Conservation (phyloP, 2,888 invertebrate species). For the Andrena flavipes region DNA sequence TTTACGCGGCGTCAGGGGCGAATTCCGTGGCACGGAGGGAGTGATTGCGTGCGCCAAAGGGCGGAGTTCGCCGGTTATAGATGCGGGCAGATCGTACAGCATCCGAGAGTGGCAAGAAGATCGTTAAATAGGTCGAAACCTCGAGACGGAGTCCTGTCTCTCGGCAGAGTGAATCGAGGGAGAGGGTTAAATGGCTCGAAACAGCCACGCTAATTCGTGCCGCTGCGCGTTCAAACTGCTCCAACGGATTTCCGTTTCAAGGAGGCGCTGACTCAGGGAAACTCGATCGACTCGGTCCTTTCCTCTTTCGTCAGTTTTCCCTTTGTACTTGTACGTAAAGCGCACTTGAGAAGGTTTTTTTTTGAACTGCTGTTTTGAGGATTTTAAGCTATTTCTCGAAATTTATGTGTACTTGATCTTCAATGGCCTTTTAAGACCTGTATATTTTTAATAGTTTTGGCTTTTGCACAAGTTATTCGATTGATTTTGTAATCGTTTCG, state of each 20-base stretch:
- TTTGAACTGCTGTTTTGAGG: too few relatives aligned
- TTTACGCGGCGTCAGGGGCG: constrained; percentile 1
- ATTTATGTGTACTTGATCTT: neutral
- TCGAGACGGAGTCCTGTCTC: constrained; percentile 7
- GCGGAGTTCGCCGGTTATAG: constrained; percentile 22
- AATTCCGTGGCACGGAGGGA: constrained; percentile 2
- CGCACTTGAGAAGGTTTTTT: too few relatives aligned
- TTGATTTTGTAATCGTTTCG: constrained; percentile 5
- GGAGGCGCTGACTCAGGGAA: neutral
- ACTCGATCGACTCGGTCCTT: neutral
- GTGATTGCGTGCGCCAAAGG: constrained; percentile 20
- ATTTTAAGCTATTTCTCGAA: neutral
- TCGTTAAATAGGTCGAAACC: constrained; percentile 40
- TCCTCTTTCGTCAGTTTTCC: neutral
- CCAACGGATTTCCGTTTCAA: neutral
- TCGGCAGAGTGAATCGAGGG: neutral
- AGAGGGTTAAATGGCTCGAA: constrained; percentile 23
- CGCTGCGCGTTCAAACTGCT: neutral
- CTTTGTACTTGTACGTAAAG: too few relatives aligned
- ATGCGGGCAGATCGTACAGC: neutral
- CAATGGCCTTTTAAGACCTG: neutral
- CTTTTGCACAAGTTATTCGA: neutral
- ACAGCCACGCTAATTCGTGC: constrained; percentile 15
- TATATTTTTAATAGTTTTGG: neutral
- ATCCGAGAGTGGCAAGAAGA: constrained; percentile 12